Evolutionary conservation across 2,888 invertebrate genomes (phyloP).

Genomic region (Leptarthrus brevirostris): DNA sequence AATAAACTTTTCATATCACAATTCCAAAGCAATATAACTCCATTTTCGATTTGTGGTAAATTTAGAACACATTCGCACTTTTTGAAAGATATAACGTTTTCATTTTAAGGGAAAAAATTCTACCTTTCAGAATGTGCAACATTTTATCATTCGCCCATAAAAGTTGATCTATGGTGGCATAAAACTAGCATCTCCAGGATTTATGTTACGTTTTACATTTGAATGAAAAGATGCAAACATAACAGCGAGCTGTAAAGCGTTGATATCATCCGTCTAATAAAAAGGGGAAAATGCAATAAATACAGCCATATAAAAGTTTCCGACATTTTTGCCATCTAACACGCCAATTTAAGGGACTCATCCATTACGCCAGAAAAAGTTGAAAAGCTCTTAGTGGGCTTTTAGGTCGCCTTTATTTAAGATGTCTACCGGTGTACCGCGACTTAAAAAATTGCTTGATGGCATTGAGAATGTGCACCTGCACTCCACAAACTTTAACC

Average conservation of each 20-base stretch:
- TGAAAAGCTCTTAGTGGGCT: constrained; percentile 31
- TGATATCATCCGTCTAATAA: constrained; percentile 6
- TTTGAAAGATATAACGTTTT: too few relatives aligned
- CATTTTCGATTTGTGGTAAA: too few relatives aligned
- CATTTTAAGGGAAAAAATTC: too few relatives aligned
- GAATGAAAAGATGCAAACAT: not conserved
- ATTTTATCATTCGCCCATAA: not conserved
- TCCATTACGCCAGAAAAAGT: constrained; percentile 21
- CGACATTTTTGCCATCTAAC: constrained; percentile 2
- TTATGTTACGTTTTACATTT: not conserved
- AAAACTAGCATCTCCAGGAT: constrained; percentile 2
- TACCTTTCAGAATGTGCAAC: not conserved
- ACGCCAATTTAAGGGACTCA: constrained; percentile 33
- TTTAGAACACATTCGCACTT: too few relatives aligned
- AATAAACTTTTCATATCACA: too few relatives aligned
- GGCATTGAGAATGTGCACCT: constrained; percentile 21
- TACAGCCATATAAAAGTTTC: constrained; percentile 27
- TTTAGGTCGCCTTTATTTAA: constrained; percentile 25
- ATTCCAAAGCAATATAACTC: too few relatives aligned
- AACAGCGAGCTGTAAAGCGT: constrained; percentile 1
- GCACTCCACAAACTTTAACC: constrained; percentile 4
- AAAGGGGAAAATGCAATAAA: constrained; percentile 24
- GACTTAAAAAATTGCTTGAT: not conserved
- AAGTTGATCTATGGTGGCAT: constrained; percentile 11
- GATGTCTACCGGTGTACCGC: not conserved